Evolutionary conservation across 2,797 vertebrate genomes (phyloP).

Genomic region (Garrulus glandarius): DNA sequence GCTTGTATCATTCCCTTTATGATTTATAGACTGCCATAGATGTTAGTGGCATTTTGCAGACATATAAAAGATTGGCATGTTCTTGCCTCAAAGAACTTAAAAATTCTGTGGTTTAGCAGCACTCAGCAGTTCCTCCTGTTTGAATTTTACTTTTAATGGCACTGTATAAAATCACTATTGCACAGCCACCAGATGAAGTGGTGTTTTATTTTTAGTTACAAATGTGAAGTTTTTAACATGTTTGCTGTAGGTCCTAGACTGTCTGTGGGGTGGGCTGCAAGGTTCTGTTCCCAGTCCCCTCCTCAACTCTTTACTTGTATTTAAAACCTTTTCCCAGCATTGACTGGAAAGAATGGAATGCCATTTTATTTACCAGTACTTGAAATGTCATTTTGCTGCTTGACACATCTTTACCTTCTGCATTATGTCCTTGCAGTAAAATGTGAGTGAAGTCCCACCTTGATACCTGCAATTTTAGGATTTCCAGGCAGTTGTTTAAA

Average conservation of each 20-base stretch:
- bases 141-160: conserved; percentile 46
- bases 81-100: conserved; percentile 43
- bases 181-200: conserved; percentile 19
- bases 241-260: not conserved
- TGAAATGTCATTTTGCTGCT: not conserved
- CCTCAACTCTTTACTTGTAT: not conserved
- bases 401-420: not conserved
- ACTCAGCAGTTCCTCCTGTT: conserved; percentile 49
- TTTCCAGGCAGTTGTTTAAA: not conserved
- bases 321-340: not conserved
- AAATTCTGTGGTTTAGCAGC: conserved; percentile 30
- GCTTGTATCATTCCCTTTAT: conserved; percentile 16
- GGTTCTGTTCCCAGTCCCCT: not conserved
- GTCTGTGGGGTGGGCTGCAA: not conserved
- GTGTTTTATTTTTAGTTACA: conserved; percentile 50
- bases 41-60: conserved; percentile 33
- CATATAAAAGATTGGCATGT: conserved; percentile 57
- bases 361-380: not conserved
- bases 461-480: not conserved
- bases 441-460: not conserved
- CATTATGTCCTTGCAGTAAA: not conserved
- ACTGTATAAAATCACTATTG: conserved; percentile 41
- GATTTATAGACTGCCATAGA: conserved; percentile 35
- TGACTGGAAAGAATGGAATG: not conserved
- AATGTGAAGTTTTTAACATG: not conserved